phyloP scores from a whole-genome alignment of 2,797 vertebrate genomes.

The Halcyon chelicuti region DNA sequence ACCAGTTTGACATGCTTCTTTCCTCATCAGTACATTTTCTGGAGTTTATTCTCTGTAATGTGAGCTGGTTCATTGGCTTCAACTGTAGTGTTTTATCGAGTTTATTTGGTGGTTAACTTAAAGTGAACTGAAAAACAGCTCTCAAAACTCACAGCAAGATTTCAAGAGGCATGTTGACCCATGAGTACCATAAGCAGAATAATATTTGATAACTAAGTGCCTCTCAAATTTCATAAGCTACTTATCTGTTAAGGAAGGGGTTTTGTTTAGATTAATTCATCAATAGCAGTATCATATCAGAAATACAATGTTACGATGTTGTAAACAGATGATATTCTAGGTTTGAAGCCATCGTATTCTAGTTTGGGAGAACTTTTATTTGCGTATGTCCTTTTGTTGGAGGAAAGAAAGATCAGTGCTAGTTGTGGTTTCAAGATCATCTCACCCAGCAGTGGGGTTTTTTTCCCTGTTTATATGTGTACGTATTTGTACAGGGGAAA shows the following conservation, averaged over 20 bases:
- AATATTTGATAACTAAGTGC: not conserved
- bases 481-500: not conserved
- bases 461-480: accelerated
- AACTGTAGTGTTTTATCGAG: not conserved
- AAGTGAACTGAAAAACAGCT: not conserved
- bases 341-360: not conserved
- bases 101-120: not conserved
- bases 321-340: not conserved
- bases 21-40: not conserved
- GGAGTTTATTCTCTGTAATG: not conserved
- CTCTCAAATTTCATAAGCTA: not conserved
- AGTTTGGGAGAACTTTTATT: not conserved
- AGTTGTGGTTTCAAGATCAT: not conserved
- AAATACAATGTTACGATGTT: not conserved
- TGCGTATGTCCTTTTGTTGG: not conserved
- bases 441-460: not conserved
- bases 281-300: not conserved
- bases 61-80: not conserved
- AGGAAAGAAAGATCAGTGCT: not conserved
- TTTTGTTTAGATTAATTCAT: not conserved
- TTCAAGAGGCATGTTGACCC: not conserved
- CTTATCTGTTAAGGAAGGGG: not conserved
- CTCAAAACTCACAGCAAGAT: not conserved
- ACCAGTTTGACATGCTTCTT: not conserved
- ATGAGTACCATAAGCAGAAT: not conserved